Conservation (phyloP, 2,888 invertebrate species). For the Scaptomyza tumidula region DNA sequence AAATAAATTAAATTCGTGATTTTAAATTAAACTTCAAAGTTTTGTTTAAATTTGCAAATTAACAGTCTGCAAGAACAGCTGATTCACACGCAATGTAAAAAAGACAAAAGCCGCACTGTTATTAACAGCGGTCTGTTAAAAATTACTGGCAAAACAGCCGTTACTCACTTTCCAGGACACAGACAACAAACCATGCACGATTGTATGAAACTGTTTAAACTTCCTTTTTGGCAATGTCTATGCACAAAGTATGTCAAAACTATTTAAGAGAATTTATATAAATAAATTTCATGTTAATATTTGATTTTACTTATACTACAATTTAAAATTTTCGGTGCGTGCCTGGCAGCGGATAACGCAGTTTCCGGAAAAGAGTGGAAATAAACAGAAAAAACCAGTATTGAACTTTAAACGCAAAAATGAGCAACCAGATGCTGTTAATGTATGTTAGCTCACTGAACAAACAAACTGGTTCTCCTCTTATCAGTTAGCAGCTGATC, state of each 20-base stretch:
- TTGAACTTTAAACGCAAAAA: not conserved
- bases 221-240: too few relatives aligned
- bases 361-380: not conserved
- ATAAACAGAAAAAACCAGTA: not conserved
- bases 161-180: not conserved
- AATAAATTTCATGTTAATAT: not conserved
- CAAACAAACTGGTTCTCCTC: conserved; percentile 14
- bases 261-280: not conserved
- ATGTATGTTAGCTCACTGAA: not conserved
- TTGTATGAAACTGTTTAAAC: not conserved
- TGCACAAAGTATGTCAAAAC: not conserved
- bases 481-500: conserved; percentile 50
- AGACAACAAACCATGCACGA: not conserved
- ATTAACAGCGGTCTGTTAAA: conserved; percentile 4
- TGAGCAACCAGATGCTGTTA: conserved; percentile 8
- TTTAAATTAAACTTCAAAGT: not conserved
- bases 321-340: not conserved
- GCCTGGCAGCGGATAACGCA: not conserved
- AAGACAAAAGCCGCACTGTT: not conserved
- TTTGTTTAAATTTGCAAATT: conserved; percentile 5
- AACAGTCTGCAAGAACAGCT: conserved; percentile 20
- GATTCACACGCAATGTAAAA: not conserved
- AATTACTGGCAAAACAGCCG: not conserved
- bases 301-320: not conserved
- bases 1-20: too few relatives aligned